These are phyloP conservation scores for Paraescarpia echinospica DNA, from an alignment of 1,140 invertebrate genomes.

Conservation along the genomic window DNA sequence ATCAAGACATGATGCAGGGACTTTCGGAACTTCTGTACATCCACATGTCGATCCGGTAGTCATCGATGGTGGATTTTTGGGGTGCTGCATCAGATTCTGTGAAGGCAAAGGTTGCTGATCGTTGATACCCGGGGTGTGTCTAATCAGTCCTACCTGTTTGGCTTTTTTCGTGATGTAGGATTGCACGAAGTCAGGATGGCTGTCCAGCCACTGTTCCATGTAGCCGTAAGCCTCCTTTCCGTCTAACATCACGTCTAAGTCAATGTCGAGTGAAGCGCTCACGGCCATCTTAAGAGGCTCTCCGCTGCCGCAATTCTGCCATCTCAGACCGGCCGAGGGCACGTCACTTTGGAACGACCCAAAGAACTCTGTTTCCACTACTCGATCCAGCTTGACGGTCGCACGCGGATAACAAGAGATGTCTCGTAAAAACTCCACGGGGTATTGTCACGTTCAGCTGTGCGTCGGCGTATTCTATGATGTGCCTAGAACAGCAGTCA, in stretches of 20 bases:
- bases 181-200: slow-evolving; percentile 91
- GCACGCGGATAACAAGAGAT: neutral
- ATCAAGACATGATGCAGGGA: slow-evolving; percentile 92
- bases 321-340: neutral
- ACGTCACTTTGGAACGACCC: neutral
- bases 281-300: neutral
- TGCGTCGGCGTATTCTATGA: neutral
- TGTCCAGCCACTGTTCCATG: slow-evolving; percentile 80
- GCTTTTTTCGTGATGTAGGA: slow-evolving; percentile 95
- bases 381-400: neutral
- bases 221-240: slow-evolving; percentile 43
- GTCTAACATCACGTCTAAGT: neutral
- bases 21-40: slow-evolving; percentile 66
- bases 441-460: neutral
- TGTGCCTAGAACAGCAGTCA: neutral
- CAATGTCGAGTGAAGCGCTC: neutral
- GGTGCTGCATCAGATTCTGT: slow-evolving; percentile 63
- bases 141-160: slow-evolving; percentile 42
- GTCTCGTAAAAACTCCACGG: neutral
- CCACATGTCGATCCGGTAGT: slow-evolving; percentile 54
- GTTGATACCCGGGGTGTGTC: slow-evolving; percentile 74
- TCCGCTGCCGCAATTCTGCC: neutral
- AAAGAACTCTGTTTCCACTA: neutral
- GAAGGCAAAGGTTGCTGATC: slow-evolving; percentile 89
- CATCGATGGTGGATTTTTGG: neutral